Evolutionary conservation across 1,140 invertebrate species (phyloP).

Genomic region (Drosophila rhopaloa): DNA sequence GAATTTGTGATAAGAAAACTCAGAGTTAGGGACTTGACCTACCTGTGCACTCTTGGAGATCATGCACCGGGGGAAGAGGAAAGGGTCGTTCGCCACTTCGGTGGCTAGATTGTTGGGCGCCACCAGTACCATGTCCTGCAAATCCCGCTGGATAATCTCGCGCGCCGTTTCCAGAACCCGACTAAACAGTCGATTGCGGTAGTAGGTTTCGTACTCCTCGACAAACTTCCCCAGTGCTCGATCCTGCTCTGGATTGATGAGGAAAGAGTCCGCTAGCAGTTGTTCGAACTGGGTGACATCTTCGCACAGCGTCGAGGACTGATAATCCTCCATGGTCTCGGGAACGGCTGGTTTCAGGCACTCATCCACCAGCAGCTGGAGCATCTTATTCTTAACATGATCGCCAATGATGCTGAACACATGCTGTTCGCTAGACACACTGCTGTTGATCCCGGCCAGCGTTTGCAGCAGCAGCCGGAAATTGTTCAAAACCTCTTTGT

Average conservation of each 20-base stretch:
- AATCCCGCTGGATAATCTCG: conserved; percentile 91
- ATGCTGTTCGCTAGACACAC: conserved; percentile 85
- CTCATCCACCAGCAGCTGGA: conserved; percentile 89
- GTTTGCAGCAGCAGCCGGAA: conserved; percentile 87
- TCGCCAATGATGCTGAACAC: conserved; percentile 88
- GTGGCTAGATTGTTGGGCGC: conserved; percentile 85
- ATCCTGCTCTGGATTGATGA: conserved; percentile 82
- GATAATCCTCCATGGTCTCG: conserved; percentile 88
- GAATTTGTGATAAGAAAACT: not conserved
- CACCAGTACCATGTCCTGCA: conserved; percentile 90
- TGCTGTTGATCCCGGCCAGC: conserved; percentile 86
- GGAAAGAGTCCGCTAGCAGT: conserved; percentile 86
- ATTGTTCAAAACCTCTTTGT: conserved; percentile 87
- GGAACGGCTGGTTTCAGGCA: conserved; percentile 92
- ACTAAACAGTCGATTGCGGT: conserved; percentile 91
- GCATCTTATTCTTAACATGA: conserved; percentile 87
- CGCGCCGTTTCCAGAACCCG: conserved; percentile 89
- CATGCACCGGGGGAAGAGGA: conserved; percentile 87
- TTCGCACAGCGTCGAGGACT: conserved; percentile 87
- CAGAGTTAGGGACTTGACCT: not conserved
- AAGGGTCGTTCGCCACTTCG: conserved; percentile 58
- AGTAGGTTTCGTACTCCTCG: conserved; percentile 91
- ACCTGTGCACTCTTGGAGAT: conserved; percentile 86
- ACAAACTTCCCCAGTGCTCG: conserved; percentile 88
- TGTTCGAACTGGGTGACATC: conserved; percentile 89